phyloP scores from a whole-genome alignment of 2,888 invertebrate species.

The Torymus tubicola region DNA sequence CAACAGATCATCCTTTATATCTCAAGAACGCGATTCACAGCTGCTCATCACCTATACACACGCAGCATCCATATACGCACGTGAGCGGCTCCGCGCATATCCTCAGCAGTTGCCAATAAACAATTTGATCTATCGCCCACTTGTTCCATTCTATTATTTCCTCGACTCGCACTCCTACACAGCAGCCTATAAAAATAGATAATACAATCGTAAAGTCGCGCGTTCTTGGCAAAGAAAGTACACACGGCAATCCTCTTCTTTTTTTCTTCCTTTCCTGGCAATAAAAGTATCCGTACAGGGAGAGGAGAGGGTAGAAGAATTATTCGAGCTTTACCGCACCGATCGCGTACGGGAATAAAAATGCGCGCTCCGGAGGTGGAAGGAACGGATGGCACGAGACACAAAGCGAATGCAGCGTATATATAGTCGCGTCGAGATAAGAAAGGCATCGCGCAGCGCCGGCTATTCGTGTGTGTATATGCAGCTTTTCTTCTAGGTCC shows the following conservation, averaged over 20 bases:
- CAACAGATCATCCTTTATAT: no score
- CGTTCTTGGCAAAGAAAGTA: constrained; percentile 2
- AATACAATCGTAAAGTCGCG: constrained; percentile 46
- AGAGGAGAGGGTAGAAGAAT: neutral
- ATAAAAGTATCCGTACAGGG: constrained; percentile 24
- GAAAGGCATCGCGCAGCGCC: no score
- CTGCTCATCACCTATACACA: no score
- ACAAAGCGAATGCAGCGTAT: neutral
- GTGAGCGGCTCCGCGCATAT: no score
- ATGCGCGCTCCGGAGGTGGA: neutral
- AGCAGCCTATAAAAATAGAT: constrained; percentile 31
- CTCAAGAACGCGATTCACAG: no score
- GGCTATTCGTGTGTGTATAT: no score
- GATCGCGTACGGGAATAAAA: constrained; percentile 9
- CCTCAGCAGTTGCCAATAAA: no score
- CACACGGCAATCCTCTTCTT: neutral
- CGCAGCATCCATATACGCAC: no score
- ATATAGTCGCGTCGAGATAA: neutral
- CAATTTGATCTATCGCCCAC: neutral
- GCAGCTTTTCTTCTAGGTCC: no score
- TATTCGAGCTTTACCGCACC: constrained; percentile 36
- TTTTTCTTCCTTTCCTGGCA: neutral
- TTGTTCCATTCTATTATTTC: constrained; percentile 34
- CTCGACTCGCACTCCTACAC: no score
- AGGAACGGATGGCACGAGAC: neutral